These are phyloP conservation scores for Brevipalpus yothersi DNA, from an alignment of 1,140 invertebrate species.

Conservation along the genomic window DNA sequence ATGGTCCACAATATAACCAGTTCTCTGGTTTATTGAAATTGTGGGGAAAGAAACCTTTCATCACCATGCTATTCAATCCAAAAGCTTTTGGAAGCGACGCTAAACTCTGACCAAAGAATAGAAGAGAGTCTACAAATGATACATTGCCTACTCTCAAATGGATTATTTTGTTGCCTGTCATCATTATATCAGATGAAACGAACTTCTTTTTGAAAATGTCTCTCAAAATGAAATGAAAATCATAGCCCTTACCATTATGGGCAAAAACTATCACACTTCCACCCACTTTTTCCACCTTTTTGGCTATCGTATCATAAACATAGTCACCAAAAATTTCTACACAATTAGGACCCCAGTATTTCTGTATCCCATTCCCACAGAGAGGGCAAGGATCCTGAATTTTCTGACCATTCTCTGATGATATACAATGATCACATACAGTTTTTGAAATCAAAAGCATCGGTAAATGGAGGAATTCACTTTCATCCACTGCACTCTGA, in stretches of 20 bases:
- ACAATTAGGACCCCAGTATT: neutral
- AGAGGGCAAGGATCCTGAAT: neutral
- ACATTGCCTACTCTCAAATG: neutral
- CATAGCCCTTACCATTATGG: slow-evolving; percentile 1
- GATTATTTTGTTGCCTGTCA: neutral
- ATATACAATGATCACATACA: neutral
- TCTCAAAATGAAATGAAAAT: neutral
- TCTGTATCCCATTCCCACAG: neutral
- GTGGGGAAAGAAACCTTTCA: slow-evolving; percentile 5
- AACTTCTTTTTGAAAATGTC: neutral
- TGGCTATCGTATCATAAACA: neutral
- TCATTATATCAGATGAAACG: neutral
- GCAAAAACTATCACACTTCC: neutral
- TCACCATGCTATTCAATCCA: neutral
- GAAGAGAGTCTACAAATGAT: neutral
- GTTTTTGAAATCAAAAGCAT: neutral
- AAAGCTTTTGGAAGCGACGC: neutral
- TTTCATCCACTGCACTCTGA: neutral
- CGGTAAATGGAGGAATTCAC: neutral
- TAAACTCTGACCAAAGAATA: neutral
- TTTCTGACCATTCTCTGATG: neutral
- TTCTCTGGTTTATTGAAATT: neutral
- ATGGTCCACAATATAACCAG: neutral
- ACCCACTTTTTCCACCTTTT: neutral
- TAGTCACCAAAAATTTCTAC: neutral